Conservation (phyloP, 2,797 vertebrate species). For the Ctenochaetus hawaiiensis region DNA sequence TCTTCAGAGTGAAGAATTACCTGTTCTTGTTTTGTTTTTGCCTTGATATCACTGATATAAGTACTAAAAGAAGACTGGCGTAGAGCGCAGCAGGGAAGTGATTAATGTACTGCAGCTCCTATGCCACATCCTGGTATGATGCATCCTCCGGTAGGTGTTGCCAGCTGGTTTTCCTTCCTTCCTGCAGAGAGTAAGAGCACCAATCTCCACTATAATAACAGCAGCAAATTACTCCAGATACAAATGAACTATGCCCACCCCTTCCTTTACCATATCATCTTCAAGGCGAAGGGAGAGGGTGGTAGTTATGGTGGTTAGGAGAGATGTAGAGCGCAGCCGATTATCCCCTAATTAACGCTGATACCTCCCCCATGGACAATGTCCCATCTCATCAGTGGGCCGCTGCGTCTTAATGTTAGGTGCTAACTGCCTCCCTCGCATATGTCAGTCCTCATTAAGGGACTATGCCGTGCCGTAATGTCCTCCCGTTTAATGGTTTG, state of each 20-base stretch:
- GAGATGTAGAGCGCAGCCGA: constrained; percentile 86
- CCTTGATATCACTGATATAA: constrained; percentile 34
- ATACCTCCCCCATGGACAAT: constrained; percentile 94
- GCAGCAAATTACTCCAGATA: constrained; percentile 73
- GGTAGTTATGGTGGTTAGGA: constrained; percentile 79
- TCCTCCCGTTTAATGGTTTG: constrained; percentile 96
- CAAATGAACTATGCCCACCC: constrained; percentile 77
- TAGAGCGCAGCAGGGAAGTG: constrained; percentile 52
- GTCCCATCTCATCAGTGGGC: constrained; percentile 91
- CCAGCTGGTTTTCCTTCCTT: constrained; percentile 62
- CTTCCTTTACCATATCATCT: constrained; percentile 73
- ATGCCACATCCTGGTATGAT: constrained; percentile 55
- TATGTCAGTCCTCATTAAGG: constrained; percentile 99
- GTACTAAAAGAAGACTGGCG: constrained; percentile 38
- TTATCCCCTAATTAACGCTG: constrained; percentile 97
- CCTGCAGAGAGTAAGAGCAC: constrained; percentile 54
- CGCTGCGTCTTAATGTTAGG: constrained; percentile 91
- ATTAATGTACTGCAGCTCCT: constrained; percentile 56
- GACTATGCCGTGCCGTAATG: constrained; percentile 90
- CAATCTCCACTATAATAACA: constrained; percentile 66
- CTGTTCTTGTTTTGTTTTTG: constrained; percentile 32
- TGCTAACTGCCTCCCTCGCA: constrained; percentile 96
- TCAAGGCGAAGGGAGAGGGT: constrained; percentile 75
- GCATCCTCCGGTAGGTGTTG: constrained; percentile 51
- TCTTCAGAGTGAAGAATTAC: constrained; percentile 24